Evolutionary conservation across 2,113 vertebrate species (phyloP), one percentile per base, ranked within the genome.

Genomic region (Oplegnathus fasciatus): DNA sequence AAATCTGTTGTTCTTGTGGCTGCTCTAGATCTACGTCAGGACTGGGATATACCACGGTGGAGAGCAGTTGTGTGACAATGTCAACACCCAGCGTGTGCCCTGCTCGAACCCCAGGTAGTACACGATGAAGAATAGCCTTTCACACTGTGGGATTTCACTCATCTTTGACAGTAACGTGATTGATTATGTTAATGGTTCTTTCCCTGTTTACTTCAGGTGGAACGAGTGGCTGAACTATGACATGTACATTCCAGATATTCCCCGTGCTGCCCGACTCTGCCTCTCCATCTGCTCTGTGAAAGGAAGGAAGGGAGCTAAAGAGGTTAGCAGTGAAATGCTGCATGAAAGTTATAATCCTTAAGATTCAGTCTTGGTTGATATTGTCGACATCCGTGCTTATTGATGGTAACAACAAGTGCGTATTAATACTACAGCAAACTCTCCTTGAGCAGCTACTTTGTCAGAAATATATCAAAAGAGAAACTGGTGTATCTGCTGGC

Each of bases 251-350:
- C 97, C 96, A 91, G 98, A 99, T 82, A 97, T 99, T 78, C 98
- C 98, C 6, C 96, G 98, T 50, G 98, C 98, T 28, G 98, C 98
- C 82, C 97, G 98, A 15, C 98, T 99, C 88, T 99, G 98, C 93
- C 97, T 99, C 48, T 99, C 98, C 26, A 99, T 99, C 95, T 99
- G 98, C 88, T 99, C 98, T 34, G 98, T 99, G 40, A 99, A 99
- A 93, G 98, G 98, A 76, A 95, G 98, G 74, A 99, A 99, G 88
- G 98, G 98, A 54, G 98, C 98, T 42, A 99, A 99, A 93, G 98
- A 99, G 98, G 98, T 99, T 52, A 82, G 86, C 55, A 30, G 18
- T 46, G 26, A 61, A 70, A 52, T 50, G 48, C 2, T 50, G 4
- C 26, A n/a, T 55, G 11, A 18, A 67, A 60, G 20, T 46, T 54